These are phyloP conservation scores for Tyrannus savana DNA, from an alignment of 2,113 vertebrate genomes.

Conservation along the genomic window DNA sequence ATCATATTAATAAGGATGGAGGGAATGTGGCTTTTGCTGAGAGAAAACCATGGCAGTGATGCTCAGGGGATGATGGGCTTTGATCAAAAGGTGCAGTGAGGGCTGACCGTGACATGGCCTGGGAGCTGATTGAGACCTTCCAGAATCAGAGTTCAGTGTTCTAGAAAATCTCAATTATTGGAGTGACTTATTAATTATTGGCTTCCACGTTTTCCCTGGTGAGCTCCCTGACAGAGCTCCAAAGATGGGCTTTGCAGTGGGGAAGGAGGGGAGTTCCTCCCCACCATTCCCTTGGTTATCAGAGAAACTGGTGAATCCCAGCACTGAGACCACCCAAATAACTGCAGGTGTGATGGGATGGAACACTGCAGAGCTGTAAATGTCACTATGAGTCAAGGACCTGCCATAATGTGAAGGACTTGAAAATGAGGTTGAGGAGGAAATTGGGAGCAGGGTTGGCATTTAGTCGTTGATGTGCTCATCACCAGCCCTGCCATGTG, in stretches of 20 bases:
- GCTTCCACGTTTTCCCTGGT: rapidly evolving
- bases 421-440: neutral
- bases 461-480: neutral
- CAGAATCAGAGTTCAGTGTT: neutral
- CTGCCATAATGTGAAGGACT: neutral
- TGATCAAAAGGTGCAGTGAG: neutral
- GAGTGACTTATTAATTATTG: neutral
- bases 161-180: neutral
- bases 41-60: neutral
- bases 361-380: neutral
- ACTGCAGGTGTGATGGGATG: rapidly evolving
- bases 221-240: neutral
- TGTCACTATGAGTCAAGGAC: neutral
- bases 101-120: rapidly evolving
- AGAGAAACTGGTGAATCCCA: neutral
- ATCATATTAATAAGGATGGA: neutral
- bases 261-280: neutral
- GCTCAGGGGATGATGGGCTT: neutral
- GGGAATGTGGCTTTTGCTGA: neutral
- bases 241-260: neutral
- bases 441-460: rapidly evolving
- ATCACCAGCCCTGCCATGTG: rapidly evolving
- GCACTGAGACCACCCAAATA: no score
- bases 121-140: neutral
- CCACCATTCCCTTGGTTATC: neutral